phyloP scores from a whole-genome alignment of 2,888 invertebrate genomes.

The Philereme vetulata region DNA sequence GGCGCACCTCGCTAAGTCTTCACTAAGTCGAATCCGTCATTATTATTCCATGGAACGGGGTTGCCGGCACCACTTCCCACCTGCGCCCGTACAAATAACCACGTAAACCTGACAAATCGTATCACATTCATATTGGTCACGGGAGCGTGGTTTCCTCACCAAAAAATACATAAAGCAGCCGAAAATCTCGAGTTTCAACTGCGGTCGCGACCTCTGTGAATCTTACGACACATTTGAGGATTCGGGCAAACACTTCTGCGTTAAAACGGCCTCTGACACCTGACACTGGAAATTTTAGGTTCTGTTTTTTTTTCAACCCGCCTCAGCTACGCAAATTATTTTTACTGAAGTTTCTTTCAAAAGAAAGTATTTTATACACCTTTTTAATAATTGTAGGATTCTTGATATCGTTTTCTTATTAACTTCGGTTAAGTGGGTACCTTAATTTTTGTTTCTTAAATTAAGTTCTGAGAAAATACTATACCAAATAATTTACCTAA shows the following conservation, averaged over 20 bases:
- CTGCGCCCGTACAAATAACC: conserved; percentile 77
- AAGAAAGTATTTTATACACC: too few relatives aligned
- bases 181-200: conserved; percentile 53
- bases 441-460: too few relatives aligned
- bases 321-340: too few relatives aligned
- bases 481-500: too few relatives aligned
- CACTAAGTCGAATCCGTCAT: conserved; percentile 77
- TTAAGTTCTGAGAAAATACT: too few relatives aligned
- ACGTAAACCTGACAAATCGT: conserved; percentile 79
- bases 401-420: too few relatives aligned
- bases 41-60: conserved; percentile 70
- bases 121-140: conserved; percentile 77
- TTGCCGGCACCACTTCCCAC: conserved; percentile 57
- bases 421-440: too few relatives aligned
- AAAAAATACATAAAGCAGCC: conserved; percentile 54
- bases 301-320: background rate
- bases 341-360: too few relatives aligned
- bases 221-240: conserved; percentile 49
- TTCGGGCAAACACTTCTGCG: conserved; percentile 43
- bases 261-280: conserved; percentile 31
- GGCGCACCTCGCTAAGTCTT: conserved; percentile 56
- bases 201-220: conserved; percentile 48
- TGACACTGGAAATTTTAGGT: conserved; percentile 32
- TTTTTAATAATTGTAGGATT: too few relatives aligned
- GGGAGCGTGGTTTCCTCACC: conserved; percentile 54